Conservation (phyloP, 2,888 invertebrate species). For the Cetonia aurata region DNA sequence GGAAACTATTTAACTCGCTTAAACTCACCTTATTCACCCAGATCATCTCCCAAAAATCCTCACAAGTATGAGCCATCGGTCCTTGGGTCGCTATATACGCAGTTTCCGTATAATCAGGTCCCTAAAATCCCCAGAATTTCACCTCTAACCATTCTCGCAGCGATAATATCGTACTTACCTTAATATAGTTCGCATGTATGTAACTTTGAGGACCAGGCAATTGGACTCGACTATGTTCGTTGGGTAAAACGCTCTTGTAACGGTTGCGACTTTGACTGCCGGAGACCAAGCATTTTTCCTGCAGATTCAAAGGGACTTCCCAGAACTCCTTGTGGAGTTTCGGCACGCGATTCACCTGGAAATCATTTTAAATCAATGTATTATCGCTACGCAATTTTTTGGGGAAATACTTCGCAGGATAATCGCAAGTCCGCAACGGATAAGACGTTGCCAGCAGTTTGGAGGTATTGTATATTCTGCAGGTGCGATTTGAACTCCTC, state of each 20-base stretch:
- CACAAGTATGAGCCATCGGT: conserved; percentile 88
- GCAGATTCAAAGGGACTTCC: conserved; percentile 93
- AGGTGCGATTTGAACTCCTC: conserved; percentile 80
- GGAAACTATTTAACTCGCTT: too few relatives aligned
- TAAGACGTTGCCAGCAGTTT: conserved; percentile 77
- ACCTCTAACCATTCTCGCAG: not conserved
- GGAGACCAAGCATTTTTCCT: conserved; percentile 89
- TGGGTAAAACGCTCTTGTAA: conserved; percentile 90
- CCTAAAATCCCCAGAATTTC: conserved; percentile 70
- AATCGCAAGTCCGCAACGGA: conserved; percentile 72
- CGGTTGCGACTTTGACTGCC: conserved; percentile 92
- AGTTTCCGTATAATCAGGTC: conserved; percentile 88
- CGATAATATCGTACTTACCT: conserved; percentile 68
- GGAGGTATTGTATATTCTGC: conserved; percentile 80
- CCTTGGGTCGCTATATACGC: conserved; percentile 95
- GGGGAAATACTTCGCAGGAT: conserved; percentile 60
- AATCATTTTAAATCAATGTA: conserved; percentile 31
- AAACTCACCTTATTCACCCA: conserved; percentile 62
- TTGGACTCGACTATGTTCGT: conserved; percentile 87
- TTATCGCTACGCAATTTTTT: too few relatives aligned
- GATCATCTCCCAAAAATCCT: conserved; percentile 93
- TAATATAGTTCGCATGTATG: conserved; percentile 94
- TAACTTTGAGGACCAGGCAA: conserved; percentile 80
- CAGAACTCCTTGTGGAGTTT: conserved; percentile 91
- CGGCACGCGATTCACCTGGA: conserved; percentile 72